Percentiles rank a stretch among this genome's conserved stretches.
Evolutionary conservation across 2,888 invertebrate genomes (phyloP).

Genomic region (Helleia helle): DNA sequence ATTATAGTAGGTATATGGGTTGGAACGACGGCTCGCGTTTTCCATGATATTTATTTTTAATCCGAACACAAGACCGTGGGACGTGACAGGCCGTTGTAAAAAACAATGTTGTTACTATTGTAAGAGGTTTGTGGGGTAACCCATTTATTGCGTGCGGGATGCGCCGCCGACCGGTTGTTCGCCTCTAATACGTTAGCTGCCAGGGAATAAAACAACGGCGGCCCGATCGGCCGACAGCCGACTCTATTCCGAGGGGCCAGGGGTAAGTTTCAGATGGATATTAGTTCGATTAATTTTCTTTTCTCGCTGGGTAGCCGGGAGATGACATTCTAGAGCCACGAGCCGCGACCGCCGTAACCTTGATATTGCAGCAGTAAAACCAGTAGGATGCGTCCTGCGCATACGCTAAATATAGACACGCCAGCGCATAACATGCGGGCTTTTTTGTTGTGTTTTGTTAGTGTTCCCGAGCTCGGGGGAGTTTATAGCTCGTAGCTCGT

Average conservation of each 20-base stretch:
- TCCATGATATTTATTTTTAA: background rate
- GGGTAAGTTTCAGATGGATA: conserved; percentile 25
- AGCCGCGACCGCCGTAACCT: conserved; percentile 50
- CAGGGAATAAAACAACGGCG: conserved; percentile 43
- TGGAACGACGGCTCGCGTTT: background rate
- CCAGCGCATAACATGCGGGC: conserved; percentile 49
- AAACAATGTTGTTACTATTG: conserved; percentile 44
- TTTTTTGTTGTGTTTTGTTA: conserved; percentile 51
- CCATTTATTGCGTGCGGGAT: conserved; percentile 59
- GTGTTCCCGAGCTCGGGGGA: conserved; percentile 50
- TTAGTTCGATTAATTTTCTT: conserved; percentile 29
- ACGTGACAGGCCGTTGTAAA: background rate
- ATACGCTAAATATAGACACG: conserved; percentile 57
- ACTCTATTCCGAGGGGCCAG: conserved; percentile 26
- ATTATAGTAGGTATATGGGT: too few species aligned
- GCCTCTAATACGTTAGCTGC: conserved; percentile 39
- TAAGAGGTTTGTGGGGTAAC: conserved; percentile 72
- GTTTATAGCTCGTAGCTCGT: conserved; percentile 42
- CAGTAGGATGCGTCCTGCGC: conserved; percentile 61
- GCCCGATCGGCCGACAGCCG: conserved; percentile 18
- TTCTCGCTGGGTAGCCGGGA: conserved; percentile 38
- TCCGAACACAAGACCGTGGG: background rate
- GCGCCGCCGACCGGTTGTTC: conserved; percentile 47
- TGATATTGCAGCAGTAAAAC: conserved; percentile 59
- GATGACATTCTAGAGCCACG: conserved; percentile 45